Evolutionary conservation across 2,888 invertebrate genomes (phyloP), one percentile per base, ranked within the genome.

Genomic region (Eurytoma californica): DNA sequence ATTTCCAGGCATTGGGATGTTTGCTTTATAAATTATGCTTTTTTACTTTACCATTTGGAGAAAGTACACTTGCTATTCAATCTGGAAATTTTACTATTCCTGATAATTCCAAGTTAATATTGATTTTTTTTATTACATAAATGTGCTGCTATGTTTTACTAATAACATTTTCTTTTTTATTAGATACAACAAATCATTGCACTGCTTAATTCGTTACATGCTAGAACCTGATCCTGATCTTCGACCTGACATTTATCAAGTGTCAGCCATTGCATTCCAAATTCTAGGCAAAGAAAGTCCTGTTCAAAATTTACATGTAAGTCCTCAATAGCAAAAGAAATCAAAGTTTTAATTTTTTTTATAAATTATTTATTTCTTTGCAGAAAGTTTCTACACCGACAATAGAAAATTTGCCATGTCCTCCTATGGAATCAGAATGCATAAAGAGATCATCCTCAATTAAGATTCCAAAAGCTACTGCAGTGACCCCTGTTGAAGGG

Each of bases 11-110:
- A 30, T 90, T 97, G 77, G 97, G 97, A 72, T 97, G 97, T 91
- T 92, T 97, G 86, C 91, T 97, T 68, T 97, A 96, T 90, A 96
- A 97, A 90, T 92, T 98, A 84, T 97, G 97, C 91, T 98, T 95
- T 91, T 97, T 97, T 90, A 93, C 94, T 55, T 92, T 97, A 87
- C 97, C 97, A 70, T 97, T 97, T 90, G 97, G 96, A 49, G 97
- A 98, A 90, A 97, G 96, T 87, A 94, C 95, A n/a, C 91, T 97
- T 84, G 97, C 97, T 72, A 97, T 98, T 87, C 97, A 97, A 90
- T 96, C 95, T 89, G 97, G 96, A 72, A 94, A 95, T 87, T 96
- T 97, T 89, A 93, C 93, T 83, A 95, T 97, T 91, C 97, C 97
- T 73, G 95, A 96, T 88, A 93, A 92, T 90, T 95, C 95, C 24